phyloP scores from a whole-genome alignment of 92 coral and sea anemone species.

The Phenganax marumi region DNA sequence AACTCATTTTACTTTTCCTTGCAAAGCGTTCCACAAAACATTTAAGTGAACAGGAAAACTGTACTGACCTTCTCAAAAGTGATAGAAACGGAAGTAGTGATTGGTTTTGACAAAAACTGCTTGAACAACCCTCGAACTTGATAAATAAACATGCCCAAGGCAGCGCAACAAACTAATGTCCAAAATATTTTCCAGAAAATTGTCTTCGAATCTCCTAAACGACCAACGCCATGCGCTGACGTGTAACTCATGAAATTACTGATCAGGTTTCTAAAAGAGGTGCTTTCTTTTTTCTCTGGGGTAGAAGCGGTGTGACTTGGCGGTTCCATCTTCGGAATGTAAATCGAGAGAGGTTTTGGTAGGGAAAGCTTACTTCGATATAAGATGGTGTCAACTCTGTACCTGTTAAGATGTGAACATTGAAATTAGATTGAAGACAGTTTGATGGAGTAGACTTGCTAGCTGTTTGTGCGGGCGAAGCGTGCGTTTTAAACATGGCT shows the following conservation, averaged over 20 bases:
- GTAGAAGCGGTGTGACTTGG: not conserved
- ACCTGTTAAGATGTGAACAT: not conserved
- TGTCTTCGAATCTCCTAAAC: conserved; percentile 14
- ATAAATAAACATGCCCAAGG: conserved; percentile 47
- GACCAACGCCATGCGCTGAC: conserved; percentile 41
- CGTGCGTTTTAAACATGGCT: too few relatives aligned
- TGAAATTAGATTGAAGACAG: not conserved
- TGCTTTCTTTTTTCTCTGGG: conserved; percentile 8
- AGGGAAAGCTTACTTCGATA: conserved; percentile 9
- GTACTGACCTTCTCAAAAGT: conserved; percentile 36
- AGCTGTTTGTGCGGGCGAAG: too few relatives aligned
- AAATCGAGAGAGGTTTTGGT: not conserved
- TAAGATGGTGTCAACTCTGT: not conserved
- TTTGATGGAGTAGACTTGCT: not conserved
- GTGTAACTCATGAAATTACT: conserved; percentile 42
- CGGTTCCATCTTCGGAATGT: not conserved
- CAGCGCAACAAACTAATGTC: conserved; percentile 53
- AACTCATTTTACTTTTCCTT: too few relatives aligned
- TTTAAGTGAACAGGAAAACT: too few relatives aligned
- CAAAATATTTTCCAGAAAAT: conserved; percentile 52
- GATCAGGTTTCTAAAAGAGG: conserved; percentile 10
- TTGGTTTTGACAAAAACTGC: conserved; percentile 23
- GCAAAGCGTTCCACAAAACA: too few relatives aligned
- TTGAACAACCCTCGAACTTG: conserved; percentile 23
- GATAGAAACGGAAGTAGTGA: conserved; percentile 28